A percentile compares a stretch with the other conserved stretches of the same genome.
Evolutionary conservation across 2,888 invertebrate genomes (phyloP).

Genomic region (Agrilus biguttatus): DNA sequence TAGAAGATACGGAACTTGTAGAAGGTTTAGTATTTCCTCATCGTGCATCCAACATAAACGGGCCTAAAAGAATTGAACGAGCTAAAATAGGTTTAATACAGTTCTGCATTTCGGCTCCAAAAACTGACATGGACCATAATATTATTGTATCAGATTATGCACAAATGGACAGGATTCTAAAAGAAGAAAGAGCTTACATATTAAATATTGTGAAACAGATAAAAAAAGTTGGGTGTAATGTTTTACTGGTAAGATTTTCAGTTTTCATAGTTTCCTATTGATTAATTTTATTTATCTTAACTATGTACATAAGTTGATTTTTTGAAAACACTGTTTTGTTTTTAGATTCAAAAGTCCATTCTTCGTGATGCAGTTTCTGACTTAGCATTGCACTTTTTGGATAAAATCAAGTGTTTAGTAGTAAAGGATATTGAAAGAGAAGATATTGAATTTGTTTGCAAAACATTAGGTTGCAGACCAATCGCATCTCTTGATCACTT

Average conservation of each 20-base stretch:
- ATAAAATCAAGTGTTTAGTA: conserved; percentile 98
- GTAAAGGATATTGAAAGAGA: conserved; percentile 96
- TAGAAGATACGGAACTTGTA: conserved; percentile 92
- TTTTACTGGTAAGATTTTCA: conserved; percentile 59
- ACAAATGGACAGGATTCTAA: conserved; percentile 97
- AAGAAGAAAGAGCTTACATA: conserved; percentile 95
- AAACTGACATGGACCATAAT: conserved; percentile 98
- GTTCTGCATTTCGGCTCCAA: conserved; percentile 98
- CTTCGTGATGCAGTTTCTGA: conserved; percentile 92
- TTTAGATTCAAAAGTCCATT: conserved; percentile 49
- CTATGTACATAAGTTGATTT: background rate
- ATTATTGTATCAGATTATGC: conserved; percentile 95
- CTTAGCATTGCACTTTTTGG: conserved; percentile 92
- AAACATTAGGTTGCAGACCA: conserved; percentile 84
- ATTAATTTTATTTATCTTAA: background rate
- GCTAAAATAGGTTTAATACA: conserved; percentile 98
- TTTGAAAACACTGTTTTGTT: background rate
- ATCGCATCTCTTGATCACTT: conserved; percentile 99
- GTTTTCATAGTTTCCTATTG: background rate
- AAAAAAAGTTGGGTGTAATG: conserved; percentile 96
- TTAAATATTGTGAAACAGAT: conserved; percentile 97
- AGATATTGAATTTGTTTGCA: conserved; percentile 95
- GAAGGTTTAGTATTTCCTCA: conserved; percentile 93
- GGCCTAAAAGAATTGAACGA: conserved; percentile 88
- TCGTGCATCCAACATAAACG: conserved; percentile 75